A percentile compares a stretch with the other conserved stretches of the same genome.
phyloP scores from a whole-genome alignment of 2,797 vertebrate species.

The Leptodactylus fallax region DNA sequence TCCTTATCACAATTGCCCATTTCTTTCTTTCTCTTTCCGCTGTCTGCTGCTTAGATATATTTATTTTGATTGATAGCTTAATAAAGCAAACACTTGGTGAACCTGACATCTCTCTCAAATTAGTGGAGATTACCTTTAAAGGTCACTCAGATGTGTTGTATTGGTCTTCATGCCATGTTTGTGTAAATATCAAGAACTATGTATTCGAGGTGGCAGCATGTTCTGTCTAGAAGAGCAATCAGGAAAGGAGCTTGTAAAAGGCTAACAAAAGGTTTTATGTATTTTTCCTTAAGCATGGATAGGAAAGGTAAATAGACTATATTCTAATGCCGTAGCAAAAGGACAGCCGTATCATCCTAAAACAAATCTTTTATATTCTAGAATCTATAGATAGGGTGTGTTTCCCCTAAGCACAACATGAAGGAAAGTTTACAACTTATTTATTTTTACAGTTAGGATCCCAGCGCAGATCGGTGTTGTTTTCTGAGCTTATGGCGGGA shows the following conservation, averaged over 20 bases:
- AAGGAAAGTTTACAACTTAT: no score
- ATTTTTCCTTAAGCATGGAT: conserved; percentile 39
- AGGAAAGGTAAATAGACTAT: conserved; percentile 32
- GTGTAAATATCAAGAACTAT: conserved; percentile 60
- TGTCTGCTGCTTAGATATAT: conserved; percentile 36
- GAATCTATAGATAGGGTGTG: no score
- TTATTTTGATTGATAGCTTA: conserved; percentile 58
- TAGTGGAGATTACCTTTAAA: conserved; percentile 62
- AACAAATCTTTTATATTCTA: background rate
- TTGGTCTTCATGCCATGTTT: conserved; percentile 48
- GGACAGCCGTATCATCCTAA: background rate
- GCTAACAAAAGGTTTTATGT: conserved; percentile 50
- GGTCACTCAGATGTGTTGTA: conserved; percentile 55
- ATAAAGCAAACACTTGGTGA: conserved; percentile 58
- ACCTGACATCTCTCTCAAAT: conserved; percentile 56
- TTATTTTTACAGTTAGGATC: no score
- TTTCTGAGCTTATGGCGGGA: no score
- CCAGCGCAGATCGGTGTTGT: no score
- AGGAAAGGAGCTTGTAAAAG: conserved; percentile 33
- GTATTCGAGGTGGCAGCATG: conserved; percentile 25
- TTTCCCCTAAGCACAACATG: no score
- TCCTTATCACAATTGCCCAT: conserved; percentile 57
- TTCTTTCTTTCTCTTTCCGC: conserved; percentile 39
- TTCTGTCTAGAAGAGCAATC: conserved; percentile 41
- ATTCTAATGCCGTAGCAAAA: background rate